These are phyloP conservation scores for Myripristis murdjan DNA, from an alignment of 2,797 vertebrate genomes.

Conservation along the genomic window DNA sequence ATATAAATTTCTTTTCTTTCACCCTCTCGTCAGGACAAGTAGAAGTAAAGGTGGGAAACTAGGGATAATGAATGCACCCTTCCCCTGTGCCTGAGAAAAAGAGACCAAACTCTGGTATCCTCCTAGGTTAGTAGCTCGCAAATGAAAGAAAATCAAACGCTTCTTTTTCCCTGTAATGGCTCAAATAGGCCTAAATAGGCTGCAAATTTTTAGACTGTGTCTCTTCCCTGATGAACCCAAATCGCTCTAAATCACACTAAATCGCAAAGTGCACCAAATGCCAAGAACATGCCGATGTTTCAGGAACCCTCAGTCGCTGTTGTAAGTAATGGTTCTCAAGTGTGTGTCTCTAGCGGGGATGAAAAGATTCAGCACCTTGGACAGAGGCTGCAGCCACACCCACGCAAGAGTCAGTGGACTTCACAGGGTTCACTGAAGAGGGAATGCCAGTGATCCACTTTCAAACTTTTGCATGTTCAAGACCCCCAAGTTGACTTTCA, in stretches of 20 bases:
- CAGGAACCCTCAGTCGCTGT: constrained; percentile 27
- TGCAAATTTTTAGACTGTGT: background rate
- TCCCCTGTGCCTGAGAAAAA: constrained; percentile 16
- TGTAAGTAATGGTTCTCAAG: constrained; percentile 50
- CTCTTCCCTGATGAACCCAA: constrained; percentile 13
- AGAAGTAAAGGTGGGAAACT: background rate
- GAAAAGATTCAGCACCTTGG: constrained; percentile 54
- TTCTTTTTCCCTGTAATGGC: constrained; percentile 17
- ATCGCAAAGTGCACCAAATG: constrained; percentile 29
- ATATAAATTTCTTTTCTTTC: constrained; percentile 20
- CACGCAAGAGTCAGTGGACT: constrained; percentile 58
- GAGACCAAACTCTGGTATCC: constrained; percentile 6
- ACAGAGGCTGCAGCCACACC: constrained; percentile 44
- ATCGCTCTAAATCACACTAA: constrained; percentile 26
- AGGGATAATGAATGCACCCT: background rate
- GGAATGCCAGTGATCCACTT: no score
- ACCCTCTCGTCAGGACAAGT: constrained; percentile 7
- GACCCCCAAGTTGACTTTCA: no score
- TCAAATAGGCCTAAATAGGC: background rate
- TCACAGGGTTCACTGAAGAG: constrained; percentile 46
- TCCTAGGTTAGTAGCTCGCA: constrained; percentile 9
- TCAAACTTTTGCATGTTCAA: no score
- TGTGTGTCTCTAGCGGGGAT: constrained; percentile 35
- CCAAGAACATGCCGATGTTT: constrained; percentile 22
- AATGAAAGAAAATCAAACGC: constrained; percentile 17